Base-by-base conservation (phyloP, 53 echinoderm and acorn worm genomes). In the Hippasteria phrygiana region DNA sequence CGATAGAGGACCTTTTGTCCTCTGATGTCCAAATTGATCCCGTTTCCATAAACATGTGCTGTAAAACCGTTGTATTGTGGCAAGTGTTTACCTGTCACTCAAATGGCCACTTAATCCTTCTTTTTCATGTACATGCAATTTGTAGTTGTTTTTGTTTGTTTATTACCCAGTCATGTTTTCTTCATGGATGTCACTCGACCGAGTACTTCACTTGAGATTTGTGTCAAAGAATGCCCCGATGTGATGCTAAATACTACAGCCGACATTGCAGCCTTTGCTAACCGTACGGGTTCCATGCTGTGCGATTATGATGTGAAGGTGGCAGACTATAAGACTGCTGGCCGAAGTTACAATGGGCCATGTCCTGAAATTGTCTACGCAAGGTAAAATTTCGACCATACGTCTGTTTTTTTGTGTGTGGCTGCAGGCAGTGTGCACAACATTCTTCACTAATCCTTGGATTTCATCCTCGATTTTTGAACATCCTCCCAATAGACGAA, bases 181-280 rank as follows among this genome's bases (percentile, higher is more conserved):
- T 97, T 97, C 92, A 95, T 97, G 95, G 95, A 97, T 55, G 73
- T 95, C 3, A 74, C 53, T 0, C 42, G 77, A n/a, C 95, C 97
- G 24, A 43, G 34, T 26, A 70, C 71, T 18, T 95, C 95, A 0
- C 75, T 95, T 43, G 97, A 97, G 73, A 90, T 97, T 64, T 97
- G 97, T 74, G 97, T 97, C 37, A 93, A 90, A 28, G 35, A 92
- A 54, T 95, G 97, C 75, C 97, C 97, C 2, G 77, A 89, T 34
- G 82, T 43, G 74, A 55, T 64, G 70, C 91, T 97, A 32, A 66
- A 90, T 3, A 76, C 74, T 17, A 65, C 88, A 4, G 64, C 84
- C 5, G 95, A 93, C 46, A 63, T 95, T 41, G 77, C 88, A 63
- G 46, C 29, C 0, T 97, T 93, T 75, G 92, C 95, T 7, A 62